Base-by-base conservation (phyloP, 1,140 invertebrate species). In the Lordiphosa collinella region DNA sequence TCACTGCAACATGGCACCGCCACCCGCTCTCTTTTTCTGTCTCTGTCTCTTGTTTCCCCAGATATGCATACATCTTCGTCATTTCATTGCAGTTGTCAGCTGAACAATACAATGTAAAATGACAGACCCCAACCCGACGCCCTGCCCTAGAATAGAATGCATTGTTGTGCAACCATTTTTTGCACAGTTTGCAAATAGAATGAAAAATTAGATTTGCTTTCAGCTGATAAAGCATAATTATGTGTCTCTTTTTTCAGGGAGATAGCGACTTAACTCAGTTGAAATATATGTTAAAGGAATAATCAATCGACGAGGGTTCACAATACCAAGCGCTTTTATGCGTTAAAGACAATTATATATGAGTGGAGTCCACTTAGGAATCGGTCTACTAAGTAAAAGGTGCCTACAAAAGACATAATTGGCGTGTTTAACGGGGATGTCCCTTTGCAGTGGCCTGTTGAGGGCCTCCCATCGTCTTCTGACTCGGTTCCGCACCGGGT, bases 61-160 rank as follows among this genome's bases (percentile, higher is more conserved):
- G 35, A 25, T 1, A 25, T 25, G 49, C 44, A 80, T 80, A 57
- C 76, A 76, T 80, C 76, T 71, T 80, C 76, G 76, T 82, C 76
- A 80, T 80, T 82, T 80, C 66, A 56, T 57, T 67, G 58, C 67
- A 71, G 71, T 80, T 82, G 76, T 82, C 76, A 82, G 56, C 22
- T 48, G 44, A 25, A 37, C 54, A 65, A 54, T 70, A 65, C 69
- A 49, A 69, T 79, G 76, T 66, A 80, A 80, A 75, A 74, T 82
- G 66, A 49, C 62, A 55, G 36, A 65, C 37, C 31, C 38, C 38
- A 53, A 36, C 25, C 52, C 18, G 18, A 18, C n/a, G 8, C 13
- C 14, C n/a, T 22, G 52, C 37, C 22, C 60, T 38, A n/a, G 71
- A 52, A 54, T 64, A 25, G 0, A 62, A 63, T 68, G 38, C 55